Percentiles rank a stretch among this genome's conserved stretches.
phyloP scores from a whole-genome alignment of 2,113 vertebrate genomes.

The Rhynchomys soricoides region DNA sequence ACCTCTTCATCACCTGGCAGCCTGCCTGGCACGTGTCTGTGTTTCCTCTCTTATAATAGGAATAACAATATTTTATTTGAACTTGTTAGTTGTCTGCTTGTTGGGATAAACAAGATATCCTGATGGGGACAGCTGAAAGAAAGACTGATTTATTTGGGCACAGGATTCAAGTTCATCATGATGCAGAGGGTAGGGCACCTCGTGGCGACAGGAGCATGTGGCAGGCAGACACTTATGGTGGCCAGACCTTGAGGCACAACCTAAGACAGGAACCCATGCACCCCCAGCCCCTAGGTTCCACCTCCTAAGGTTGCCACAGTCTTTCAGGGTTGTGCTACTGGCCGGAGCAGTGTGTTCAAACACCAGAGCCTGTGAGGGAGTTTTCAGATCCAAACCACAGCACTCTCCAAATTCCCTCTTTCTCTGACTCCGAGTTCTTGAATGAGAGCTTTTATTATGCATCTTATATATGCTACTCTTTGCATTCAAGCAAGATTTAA shows the following conservation, averaged over 20 bases:
- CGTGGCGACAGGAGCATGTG: no score
- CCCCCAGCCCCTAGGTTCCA: no score
- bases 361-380: neutral
- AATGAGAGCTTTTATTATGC: neutral
- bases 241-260: neutral
- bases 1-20: neutral
- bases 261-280: neutral
- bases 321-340: neutral
- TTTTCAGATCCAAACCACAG: neutral
- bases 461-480: neutral
- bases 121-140: neutral
- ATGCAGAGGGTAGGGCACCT: neutral
- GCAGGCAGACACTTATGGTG: neutral
- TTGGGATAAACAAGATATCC: neutral
- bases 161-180: neutral
- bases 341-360: neutral
- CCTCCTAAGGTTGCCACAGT: neutral
- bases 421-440: neutral
- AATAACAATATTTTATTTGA: neutral
- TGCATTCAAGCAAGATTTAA: constrained; percentile 46
- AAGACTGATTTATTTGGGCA: neutral
- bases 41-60: constrained; percentile 28
- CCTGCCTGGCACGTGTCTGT: neutral
- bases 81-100: neutral
- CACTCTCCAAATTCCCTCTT: neutral